Conservation (phyloP, 2,113 vertebrate genomes). For the Pelecanus crispus region DNA sequence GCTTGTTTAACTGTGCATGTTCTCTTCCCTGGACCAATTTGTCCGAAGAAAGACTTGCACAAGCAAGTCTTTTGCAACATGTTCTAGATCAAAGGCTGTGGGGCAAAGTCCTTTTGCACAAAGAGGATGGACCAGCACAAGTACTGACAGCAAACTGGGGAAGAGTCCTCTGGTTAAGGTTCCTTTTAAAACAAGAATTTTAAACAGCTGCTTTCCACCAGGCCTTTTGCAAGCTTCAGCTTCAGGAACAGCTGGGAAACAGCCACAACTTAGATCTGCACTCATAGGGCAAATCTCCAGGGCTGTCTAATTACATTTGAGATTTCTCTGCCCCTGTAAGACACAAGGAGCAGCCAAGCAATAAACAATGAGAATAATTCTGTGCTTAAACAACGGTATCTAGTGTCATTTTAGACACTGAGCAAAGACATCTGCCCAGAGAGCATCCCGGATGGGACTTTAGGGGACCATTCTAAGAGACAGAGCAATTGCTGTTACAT, state of each 20-base stretch:
- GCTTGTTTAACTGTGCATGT: neutral
- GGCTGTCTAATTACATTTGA: neutral
- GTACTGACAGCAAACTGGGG: rapidly evolving
- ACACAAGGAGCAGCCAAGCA: conserved; percentile 15
- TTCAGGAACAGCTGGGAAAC: neutral
- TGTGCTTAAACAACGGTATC: neutral
- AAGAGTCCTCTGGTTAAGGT: neutral
- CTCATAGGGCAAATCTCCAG: neutral
- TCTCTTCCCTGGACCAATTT: neutral
- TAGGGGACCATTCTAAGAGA: neutral
- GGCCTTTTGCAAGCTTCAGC: neutral
- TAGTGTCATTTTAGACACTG: neutral
- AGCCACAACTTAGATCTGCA: neutral
- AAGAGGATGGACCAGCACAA: neutral
- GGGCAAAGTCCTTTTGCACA: neutral
- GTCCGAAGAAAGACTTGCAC: neutral
- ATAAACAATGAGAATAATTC: conserved; percentile 4
- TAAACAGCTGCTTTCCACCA: neutral
- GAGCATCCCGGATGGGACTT: conserved; percentile 1
- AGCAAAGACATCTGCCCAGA: conserved; percentile 14
- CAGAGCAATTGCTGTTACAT: neutral
- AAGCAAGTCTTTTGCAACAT: neutral
- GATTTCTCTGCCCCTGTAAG: conserved; percentile 2
- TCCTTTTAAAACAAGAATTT: neutral
- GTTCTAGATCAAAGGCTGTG: neutral